phyloP scores from a whole-genome alignment of 2,797 vertebrate genomes.

The Urophycis tenuis region DNA sequence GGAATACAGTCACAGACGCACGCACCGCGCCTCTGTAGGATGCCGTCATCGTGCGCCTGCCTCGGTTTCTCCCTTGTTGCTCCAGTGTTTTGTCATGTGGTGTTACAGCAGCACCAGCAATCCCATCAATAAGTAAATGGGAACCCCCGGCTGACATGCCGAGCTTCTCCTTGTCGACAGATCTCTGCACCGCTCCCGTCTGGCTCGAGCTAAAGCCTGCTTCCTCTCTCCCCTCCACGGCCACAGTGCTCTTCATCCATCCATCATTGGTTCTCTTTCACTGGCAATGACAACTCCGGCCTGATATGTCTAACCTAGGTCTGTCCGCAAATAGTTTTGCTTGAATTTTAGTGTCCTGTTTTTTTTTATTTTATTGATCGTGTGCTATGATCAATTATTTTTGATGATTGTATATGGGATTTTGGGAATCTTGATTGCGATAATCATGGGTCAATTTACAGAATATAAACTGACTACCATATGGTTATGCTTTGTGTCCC shows the following conservation, averaged over 20 bases:
- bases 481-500: neutral
- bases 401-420: neutral
- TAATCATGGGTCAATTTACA: neutral
- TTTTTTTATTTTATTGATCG: neutral
- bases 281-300: neutral
- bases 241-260: neutral
- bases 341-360: neutral
- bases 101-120: neutral
- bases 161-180: slow-evolving; percentile 33
- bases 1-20: too few relatives aligned
- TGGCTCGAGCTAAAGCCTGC: slow-evolving; percentile 9
- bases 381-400: neutral
- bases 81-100: neutral
- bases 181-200: slow-evolving; percentile 36
- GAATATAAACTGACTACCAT: neutral
- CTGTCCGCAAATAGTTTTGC: neutral
- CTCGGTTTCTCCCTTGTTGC: neutral
- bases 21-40: too few relatives aligned
- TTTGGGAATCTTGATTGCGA: neutral
- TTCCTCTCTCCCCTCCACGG: neutral
- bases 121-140: slow-evolving; percentile 62
- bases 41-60: too few relatives aligned
- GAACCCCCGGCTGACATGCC: slow-evolving; percentile 40
- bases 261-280: neutral
- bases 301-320: neutral